Percentiles rank a stretch among this genome's conserved stretches.
Conservation (phyloP, 2,888 invertebrate species). For the Holacanthella duospinosa region DNA sequence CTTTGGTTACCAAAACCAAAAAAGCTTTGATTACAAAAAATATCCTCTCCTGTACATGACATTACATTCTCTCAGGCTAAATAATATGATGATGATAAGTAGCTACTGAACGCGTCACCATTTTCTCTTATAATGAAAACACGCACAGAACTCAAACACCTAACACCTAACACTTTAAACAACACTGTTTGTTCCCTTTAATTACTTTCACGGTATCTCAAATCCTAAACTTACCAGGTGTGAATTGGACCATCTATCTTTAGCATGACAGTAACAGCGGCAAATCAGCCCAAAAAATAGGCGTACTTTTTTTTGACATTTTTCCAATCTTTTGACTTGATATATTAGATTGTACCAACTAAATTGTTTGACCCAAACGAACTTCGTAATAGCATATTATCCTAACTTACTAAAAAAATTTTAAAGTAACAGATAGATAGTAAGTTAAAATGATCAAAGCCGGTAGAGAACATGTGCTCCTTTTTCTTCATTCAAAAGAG, state of each 20-base stretch:
- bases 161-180: too few relatives aligned
- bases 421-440: background rate
- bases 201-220: background rate
- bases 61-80: too few relatives aligned
- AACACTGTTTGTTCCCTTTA: too few relatives aligned
- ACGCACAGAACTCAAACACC: too few relatives aligned
- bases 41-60: background rate
- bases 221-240: background rate
- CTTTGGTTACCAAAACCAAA: background rate
- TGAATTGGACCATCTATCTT: background rate
- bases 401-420: too few relatives aligned
- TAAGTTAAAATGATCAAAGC: background rate
- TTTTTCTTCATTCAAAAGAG: background rate
- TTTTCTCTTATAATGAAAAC: background rate
- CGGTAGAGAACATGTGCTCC: background rate
- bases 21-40: background rate
- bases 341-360: background rate
- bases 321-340: background rate
- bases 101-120: background rate
- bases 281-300: conserved; percentile 1
- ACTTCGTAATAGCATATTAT: too few relatives aligned
- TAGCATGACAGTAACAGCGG: background rate
- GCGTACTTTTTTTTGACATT: background rate
- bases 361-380: too few relatives aligned
- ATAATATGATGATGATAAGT: background rate